Evolutionary conservation across 2,888 invertebrate genomes (phyloP), one percentile per base, ranked within the genome.

Genomic region (Endomychus coccineus): DNA sequence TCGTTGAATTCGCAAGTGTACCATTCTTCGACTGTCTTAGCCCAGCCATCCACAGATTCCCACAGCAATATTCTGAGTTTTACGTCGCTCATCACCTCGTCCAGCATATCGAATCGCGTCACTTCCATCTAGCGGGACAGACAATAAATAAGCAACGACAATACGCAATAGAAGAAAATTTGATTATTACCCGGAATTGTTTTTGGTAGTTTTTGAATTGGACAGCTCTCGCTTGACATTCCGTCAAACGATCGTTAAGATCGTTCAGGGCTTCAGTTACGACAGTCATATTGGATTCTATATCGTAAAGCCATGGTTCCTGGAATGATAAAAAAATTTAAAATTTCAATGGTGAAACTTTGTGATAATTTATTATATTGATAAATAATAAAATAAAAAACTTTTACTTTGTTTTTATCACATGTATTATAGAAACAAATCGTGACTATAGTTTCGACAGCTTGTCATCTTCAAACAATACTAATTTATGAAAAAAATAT

Each of bases 201-300:
- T 84, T 88, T 62, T 92, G 91, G 68, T 86, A 83, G 1, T 75
- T 74, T 44, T 83, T 78, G 57, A 80, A 88, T 53, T 84, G 80
- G 35, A 75, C 77, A 1, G 88, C 85, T 38, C 72, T 69, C n/a
- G 73, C 70, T 33, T 79, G 74, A 43, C 83, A 81, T 0, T 66
- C 73, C 9, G 66, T 64, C 13, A 92, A 69, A 42, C 75, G 75
- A 2, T 74, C 73, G 39, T 74, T 66, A 0, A 90, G 66, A 2
- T 74, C 74, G 4, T 74, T 73, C 3, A 92, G 68, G 5, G 75
- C 71, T 16, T 71, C 71, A 41, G 75, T 68, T 2, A 83, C 84
- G 49, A 75, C 74, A 5, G 74, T 73, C 16, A 77, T 71, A 38
- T 84, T 78, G 0, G 89, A 83, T 16, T 77, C 73, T 16, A 78